Evolutionary conservation across 2,888 invertebrate species (phyloP), one percentile per base, ranked within the genome.

Genomic region (Alviniconcha strummeri): DNA sequence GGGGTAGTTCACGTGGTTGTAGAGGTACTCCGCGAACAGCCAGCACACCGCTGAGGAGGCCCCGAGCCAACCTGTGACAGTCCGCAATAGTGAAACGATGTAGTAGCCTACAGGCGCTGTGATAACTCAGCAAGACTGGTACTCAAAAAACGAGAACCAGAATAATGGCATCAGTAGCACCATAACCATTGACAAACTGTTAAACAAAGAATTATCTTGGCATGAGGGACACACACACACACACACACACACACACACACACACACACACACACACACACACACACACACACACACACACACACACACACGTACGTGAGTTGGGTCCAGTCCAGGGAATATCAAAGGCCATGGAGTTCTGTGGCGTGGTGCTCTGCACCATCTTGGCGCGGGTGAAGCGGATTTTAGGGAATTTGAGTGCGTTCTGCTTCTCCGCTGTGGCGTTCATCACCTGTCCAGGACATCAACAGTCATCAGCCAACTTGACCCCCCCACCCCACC

Each of bases 31-130:
- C 5, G 92, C 93, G 85, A 90, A 92, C 83, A 91, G 84, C 91
- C 92, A 93, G 82, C 92, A 93, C 7, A 92, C 91, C 9, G 92
- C 91, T 7, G 92, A 92, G 83, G 91, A 92, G 5, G 57, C 1
- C 19, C 56, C 19, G 6, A 36, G n/a, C 8, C 13, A 60, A 13
- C 60, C 60, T 60, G 60, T 13, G 0, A 60, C 36, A 36, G 36
- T 36, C 3, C 36, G 36, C 36, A 36, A 36, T 36, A 36, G 36
- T 36, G 36, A 36, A 36, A 36, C 3, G 36, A 36, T 36, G 36
- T 36, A 36, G 36, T 36, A 36, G 36, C 36, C 36, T 36, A 36
- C 36, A 36, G 36, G 36, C 36, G 36, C 1, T 36, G 36, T 36
- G 36, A 36, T 36, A 36, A 36, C 36, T 36, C 36, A 36, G 36